Percentiles rank a stretch among this genome's conserved stretches.
Conservation (phyloP, 1,140 invertebrate species). For the Trichomalopsis sarcophagae region DNA sequence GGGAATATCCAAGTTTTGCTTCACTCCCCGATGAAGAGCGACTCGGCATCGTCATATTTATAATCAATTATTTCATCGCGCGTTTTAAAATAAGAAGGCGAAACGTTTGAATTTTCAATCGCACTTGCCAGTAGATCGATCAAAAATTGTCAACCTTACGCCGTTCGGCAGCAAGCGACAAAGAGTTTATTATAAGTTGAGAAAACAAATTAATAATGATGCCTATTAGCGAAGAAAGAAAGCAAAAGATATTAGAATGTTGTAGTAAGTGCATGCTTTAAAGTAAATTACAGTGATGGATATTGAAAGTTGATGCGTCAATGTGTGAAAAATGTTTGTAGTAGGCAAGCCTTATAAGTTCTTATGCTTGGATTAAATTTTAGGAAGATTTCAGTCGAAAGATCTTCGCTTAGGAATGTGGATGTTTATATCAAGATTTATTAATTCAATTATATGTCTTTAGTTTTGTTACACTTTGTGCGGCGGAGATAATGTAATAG, state of each 20-base stretch:
- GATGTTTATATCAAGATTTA: slow-evolving; percentile 55
- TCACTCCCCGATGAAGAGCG: too few species aligned
- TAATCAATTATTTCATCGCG: too few species aligned
- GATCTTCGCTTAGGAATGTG: slow-evolving; percentile 67
- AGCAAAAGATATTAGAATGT: slow-evolving; percentile 15
- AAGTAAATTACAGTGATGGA: neutral
- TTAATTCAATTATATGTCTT: slow-evolving; percentile 38
- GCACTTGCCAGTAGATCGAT: too few species aligned
- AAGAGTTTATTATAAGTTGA: neutral
- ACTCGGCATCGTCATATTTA: too few species aligned
- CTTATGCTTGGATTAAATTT: slow-evolving; percentile 42
- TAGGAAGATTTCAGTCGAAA: slow-evolving; percentile 64
- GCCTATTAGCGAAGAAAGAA: slow-evolving; percentile 30
- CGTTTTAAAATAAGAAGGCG: too few species aligned
- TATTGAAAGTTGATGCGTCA: slow-evolving; percentile 43
- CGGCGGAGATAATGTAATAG: slow-evolving; percentile 60
- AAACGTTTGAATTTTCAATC: too few species aligned
- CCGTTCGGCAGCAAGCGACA: too few species aligned
- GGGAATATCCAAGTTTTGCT: too few species aligned
- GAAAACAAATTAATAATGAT: slow-evolving; percentile 45
- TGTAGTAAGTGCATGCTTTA: slow-evolving; percentile 15
- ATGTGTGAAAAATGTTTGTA: slow-evolving; percentile 63
- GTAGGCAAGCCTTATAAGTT: slow-evolving; percentile 53
- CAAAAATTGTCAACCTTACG: too few species aligned
- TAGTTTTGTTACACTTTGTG: slow-evolving; percentile 68